Evolutionary conservation across 2,113 vertebrate genomes (phyloP), one percentile per base, ranked within the genome.

Genomic region (Alexandromys fortis): DNA sequence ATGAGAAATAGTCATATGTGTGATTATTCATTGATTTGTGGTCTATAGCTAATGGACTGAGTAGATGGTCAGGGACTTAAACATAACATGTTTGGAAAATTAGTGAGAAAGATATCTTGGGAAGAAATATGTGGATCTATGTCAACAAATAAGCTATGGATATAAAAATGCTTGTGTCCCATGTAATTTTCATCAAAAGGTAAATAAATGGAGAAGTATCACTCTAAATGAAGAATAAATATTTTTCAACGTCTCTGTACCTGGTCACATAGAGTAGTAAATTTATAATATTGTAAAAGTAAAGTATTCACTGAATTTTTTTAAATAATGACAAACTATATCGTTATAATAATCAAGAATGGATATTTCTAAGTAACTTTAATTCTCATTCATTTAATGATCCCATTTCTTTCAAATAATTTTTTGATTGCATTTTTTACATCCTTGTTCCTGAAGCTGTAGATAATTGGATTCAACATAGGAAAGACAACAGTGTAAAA

Each of bases 401-500:
- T 79, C 14, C 10, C 7, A 1, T 63, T 78, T 79, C 21, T 91
- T 61, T 85, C 90, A n/a, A 76, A 63, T 12, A 93, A 19, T 5
- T 94, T 98, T 91, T 75, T 95, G 12, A 98, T n/a, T 28, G 95
- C 91, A 30, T 65, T 96, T 92, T 98, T 98, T n/a, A 98, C 95
- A n/a, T 98, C 97, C 19, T 95, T 88, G 6, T 98, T 98, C 72
- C 97, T 93, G 38, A 98, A 94, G 9, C 97, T 98, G 4, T 98
- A 98, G 75, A 98, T 98, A 5, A 98, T 70, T 14, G 98, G 98
- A 8, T 98, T 98, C 72, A 98, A 76, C 97, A 98, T 97, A 3
- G 98, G 98, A 0, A 97, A 98, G 42, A 98, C 68, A 6, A 98
- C 72, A 3, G 97, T 97, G 87, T 98, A 98, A 95, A 98, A 97